Percentiles rank a stretch among this genome's conserved stretches.
These are phyloP conservation scores for Perognathus longimembris DNA, from an alignment of 2,113 vertebrate genomes.

Conservation along the genomic window DNA sequence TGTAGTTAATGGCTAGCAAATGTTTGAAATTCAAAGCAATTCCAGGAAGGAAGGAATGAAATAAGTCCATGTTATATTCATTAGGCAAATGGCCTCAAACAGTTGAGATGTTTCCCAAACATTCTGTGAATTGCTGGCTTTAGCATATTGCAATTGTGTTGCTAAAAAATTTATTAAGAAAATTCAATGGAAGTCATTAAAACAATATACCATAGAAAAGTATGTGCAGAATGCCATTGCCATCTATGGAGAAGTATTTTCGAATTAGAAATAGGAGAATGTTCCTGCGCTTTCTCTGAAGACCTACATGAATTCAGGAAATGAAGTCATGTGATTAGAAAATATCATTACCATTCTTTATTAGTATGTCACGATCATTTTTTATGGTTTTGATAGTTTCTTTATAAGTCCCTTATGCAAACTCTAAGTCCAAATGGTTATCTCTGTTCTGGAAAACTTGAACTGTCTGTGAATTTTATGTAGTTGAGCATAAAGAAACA, in stretches of 20 bases:
- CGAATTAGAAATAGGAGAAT: slow-evolving; percentile 44
- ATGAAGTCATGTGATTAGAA: slow-evolving; percentile 74
- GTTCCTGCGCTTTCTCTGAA: slow-evolving; percentile 47
- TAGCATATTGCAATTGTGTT: slow-evolving; percentile 59
- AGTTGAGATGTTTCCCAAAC: slow-evolving; percentile 67
- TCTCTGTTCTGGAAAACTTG: slow-evolving; percentile 63
- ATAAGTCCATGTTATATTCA: slow-evolving; percentile 73
- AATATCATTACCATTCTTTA: slow-evolving; percentile 66
- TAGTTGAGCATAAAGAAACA: slow-evolving; percentile 69
- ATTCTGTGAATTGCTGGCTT: slow-evolving; percentile 61
- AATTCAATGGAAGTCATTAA: slow-evolving; percentile 38
- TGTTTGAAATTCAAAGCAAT: slow-evolving; percentile 76
- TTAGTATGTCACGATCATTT: slow-evolving; percentile 60
- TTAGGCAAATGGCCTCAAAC: slow-evolving; percentile 67
- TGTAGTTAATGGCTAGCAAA: slow-evolving; percentile 77
- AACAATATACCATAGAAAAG: slow-evolving; percentile 27
- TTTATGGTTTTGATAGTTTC: slow-evolving; percentile 54
- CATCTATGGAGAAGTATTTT: slow-evolving; percentile 41
- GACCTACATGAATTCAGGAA: slow-evolving; percentile 63
- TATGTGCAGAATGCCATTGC: slow-evolving; percentile 15
- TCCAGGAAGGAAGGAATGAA: slow-evolving; percentile 70
- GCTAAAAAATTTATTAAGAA: slow-evolving; percentile 59
- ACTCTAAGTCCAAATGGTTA: slow-evolving; percentile 52
- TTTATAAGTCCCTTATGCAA: slow-evolving; percentile 64
- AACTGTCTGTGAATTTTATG: slow-evolving; percentile 78